Conservation (phyloP, 2,113 vertebrate species). For the Labrus mixtus region DNA sequence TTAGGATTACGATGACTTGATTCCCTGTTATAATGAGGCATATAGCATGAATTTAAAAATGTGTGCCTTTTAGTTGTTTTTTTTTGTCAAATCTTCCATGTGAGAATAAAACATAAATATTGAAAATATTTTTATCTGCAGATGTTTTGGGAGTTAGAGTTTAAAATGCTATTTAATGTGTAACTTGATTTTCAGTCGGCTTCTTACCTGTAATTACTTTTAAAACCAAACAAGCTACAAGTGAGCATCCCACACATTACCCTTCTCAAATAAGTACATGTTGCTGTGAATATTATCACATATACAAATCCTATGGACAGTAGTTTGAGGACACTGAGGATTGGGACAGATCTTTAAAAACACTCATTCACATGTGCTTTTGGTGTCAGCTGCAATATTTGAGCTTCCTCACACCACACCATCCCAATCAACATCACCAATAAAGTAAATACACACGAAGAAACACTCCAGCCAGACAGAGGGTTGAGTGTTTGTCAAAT, state of each 20-base stretch:
- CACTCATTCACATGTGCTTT: slow-evolving; percentile 6
- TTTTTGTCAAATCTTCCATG: too few species aligned
- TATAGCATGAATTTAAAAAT: too few species aligned
- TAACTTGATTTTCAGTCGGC: too few species aligned
- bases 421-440: slow-evolving; percentile 48
- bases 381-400: slow-evolving; percentile 33
- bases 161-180: too few species aligned
- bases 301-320: slow-evolving; percentile 19
- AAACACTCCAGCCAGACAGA: slow-evolving; percentile 41
- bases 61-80: too few species aligned
- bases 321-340: slow-evolving; percentile 14
- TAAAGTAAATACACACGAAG: slow-evolving; percentile 58
- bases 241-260: neutral
- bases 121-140: too few species aligned
- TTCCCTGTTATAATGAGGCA: slow-evolving; percentile 53
- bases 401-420: slow-evolving; percentile 36
- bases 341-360: slow-evolving; percentile 28
- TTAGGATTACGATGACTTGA: slow-evolving; percentile 59
- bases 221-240: neutral
- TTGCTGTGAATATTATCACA: slow-evolving; percentile 3
- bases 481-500: slow-evolving; percentile 54
- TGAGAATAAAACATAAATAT: too few species aligned
- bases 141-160: too few species aligned
- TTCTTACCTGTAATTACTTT: neutral
- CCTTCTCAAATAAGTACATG: slow-evolving; percentile 4